A percentile compares a stretch with the other conserved stretches of the same genome.
Evolutionary conservation across 2,888 invertebrate genomes (phyloP).

Genomic region (Trichacis sp.): DNA sequence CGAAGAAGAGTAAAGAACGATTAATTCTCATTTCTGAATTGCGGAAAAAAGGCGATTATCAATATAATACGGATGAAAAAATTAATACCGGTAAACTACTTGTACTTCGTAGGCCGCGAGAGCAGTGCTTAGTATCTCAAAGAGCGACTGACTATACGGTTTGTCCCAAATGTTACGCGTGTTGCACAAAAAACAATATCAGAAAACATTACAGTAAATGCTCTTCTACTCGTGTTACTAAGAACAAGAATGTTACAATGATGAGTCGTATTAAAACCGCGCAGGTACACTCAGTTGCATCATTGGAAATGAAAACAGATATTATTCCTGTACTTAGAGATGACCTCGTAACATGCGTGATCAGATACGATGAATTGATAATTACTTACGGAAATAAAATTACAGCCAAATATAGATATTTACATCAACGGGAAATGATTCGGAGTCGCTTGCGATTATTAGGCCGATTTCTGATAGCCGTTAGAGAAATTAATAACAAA

Average conservation of each 20-base stretch:
- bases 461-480: not conserved
- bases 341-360: too few relatives aligned
- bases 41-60: slow-evolving; percentile 1
- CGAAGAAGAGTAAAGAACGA: not conserved
- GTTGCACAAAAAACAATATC: too few relatives aligned
- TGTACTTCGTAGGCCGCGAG: slow-evolving; percentile 2
- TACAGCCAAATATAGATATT: slow-evolving; percentile 6
- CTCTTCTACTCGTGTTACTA: not conserved
- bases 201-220: too few relatives aligned
- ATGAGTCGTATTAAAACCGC: too few relatives aligned
- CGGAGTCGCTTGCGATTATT: slow-evolving; percentile 1
- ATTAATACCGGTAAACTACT: not conserved
- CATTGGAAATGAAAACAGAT: too few relatives aligned
- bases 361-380: not conserved
- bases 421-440: slow-evolving; percentile 6
- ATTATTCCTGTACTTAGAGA: too few relatives aligned
- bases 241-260: not conserved
- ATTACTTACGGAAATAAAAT: slow-evolving; percentile 17
- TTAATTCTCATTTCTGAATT: not conserved
- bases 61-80: not conserved
- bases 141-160: too few relatives aligned
- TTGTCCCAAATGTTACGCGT: too few relatives aligned
- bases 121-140: not conserved
- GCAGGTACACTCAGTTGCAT: too few relatives aligned
- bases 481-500: not conserved